Conservation (phyloP, 2,888 invertebrate genomes). For the Orthonevra nobilis region DNA sequence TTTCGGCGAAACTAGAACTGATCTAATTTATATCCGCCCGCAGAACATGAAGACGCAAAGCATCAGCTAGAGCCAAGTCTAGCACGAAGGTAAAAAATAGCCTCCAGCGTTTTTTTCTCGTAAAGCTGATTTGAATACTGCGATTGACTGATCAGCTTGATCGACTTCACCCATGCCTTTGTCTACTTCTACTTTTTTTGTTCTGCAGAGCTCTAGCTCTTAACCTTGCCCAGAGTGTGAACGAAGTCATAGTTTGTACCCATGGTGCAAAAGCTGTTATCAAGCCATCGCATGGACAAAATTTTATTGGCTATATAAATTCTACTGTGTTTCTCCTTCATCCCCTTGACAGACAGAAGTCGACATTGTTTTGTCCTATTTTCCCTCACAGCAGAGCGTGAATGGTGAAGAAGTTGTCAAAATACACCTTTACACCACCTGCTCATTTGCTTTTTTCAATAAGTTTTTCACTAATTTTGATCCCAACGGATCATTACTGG, state of each 20-base stretch:
- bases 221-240: background rate
- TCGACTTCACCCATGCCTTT: background rate
- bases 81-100: background rate
- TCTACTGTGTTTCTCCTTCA: conserved; percentile 5
- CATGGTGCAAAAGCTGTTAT: background rate
- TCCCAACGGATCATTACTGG: background rate
- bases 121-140: background rate
- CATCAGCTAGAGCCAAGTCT: background rate
- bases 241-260: background rate
- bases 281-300: background rate
- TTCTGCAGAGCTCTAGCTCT: background rate
- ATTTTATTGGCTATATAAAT: background rate
- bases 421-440: background rate
- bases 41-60: background rate
- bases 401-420: conserved; percentile 1
- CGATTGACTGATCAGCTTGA: background rate
- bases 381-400: background rate
- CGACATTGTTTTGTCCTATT: background rate
- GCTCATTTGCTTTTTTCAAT: background rate
- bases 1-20: too few relatives aligned
- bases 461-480: background rate
- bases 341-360: background rate
- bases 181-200: too few relatives aligned
- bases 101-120: background rate
- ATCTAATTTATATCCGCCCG: too few relatives aligned